Conservation (phyloP, 2,888 invertebrate species). For the Oscheius sp. region DNA sequence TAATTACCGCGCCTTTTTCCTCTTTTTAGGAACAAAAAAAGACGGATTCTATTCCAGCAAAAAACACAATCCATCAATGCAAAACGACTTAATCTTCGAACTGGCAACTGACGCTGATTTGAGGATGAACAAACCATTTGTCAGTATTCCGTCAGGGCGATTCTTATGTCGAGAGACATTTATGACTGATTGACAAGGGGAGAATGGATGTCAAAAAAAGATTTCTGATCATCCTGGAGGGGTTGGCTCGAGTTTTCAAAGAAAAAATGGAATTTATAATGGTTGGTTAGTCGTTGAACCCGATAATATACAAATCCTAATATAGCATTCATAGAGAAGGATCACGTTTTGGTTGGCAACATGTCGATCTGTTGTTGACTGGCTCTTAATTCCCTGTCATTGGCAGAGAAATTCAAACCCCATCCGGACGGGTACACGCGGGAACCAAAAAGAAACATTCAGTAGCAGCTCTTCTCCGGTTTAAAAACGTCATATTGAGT, state of each 20-base stretch:
- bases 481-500: conserved; percentile 7
- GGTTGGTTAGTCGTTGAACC: background rate
- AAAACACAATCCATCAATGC: conserved; percentile 18
- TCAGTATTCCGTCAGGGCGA: background rate
- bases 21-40: too few species aligned
- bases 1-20: too few species aligned
- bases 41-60: too few species aligned
- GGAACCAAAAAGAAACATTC: background rate
- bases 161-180: background rate
- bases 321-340: conserved; percentile 2
- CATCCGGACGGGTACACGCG: background rate
- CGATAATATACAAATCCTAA: background rate
- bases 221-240: background rate
- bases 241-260: background rate
- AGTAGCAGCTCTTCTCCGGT: too few species aligned
- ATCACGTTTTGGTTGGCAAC: conserved; percentile 7
- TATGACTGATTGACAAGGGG: background rate
- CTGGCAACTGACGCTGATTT: conserved; percentile 10
- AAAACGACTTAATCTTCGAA: background rate
- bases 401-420: background rate
- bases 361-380: conserved; percentile 2
- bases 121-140: conserved; percentile 15
- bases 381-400: conserved; percentile 16
- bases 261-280: background rate
- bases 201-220: background rate